Evolutionary conservation across 2,113 vertebrate genomes (phyloP).

Genomic region (Rattus rattus): DNA sequence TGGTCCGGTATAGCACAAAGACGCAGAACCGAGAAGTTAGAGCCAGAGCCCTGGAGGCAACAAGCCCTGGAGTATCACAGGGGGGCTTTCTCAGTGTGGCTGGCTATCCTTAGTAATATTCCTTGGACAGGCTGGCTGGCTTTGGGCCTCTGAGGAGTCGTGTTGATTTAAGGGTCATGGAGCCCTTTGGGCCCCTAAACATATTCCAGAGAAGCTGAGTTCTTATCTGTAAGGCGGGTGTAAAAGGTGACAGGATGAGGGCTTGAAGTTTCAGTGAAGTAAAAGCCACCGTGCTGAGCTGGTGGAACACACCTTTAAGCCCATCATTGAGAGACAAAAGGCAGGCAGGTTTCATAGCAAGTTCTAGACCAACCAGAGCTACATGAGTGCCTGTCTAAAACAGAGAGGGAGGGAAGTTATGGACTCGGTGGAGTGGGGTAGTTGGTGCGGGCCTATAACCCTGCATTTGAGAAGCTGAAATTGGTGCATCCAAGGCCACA

Average conservation of each 20-base stretch:
- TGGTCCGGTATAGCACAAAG: not conserved
- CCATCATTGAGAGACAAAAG: not conserved
- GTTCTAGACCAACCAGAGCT: not conserved
- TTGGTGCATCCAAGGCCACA: not conserved
- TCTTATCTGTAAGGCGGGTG: not conserved
- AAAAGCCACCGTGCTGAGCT: not conserved
- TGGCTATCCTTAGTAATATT: not conserved
- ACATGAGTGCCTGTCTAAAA: not conserved
- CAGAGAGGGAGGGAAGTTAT: too few relatives aligned
- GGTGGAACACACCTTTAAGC: not conserved
- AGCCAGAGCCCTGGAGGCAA: not conserved
- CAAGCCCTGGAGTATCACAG: not conserved
- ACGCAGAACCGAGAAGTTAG: not conserved
- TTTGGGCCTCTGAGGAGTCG: not conserved
- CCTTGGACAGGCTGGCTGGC: not conserved
- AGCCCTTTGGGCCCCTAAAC: not conserved
- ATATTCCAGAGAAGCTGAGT: slow-evolving; percentile 31
- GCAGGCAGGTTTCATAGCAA: not conserved
- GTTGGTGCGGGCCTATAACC: not conserved
- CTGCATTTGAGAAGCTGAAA: not conserved
- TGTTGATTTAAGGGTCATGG: not conserved
- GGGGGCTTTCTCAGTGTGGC: not conserved
- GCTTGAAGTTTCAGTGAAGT: not conserved
- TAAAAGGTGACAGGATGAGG: slow-evolving; percentile 27
- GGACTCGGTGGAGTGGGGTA: not conserved